Evolutionary conservation across 1,140 invertebrate species (phyloP).

Genomic region (Thaumatotibia leucotreta): DNA sequence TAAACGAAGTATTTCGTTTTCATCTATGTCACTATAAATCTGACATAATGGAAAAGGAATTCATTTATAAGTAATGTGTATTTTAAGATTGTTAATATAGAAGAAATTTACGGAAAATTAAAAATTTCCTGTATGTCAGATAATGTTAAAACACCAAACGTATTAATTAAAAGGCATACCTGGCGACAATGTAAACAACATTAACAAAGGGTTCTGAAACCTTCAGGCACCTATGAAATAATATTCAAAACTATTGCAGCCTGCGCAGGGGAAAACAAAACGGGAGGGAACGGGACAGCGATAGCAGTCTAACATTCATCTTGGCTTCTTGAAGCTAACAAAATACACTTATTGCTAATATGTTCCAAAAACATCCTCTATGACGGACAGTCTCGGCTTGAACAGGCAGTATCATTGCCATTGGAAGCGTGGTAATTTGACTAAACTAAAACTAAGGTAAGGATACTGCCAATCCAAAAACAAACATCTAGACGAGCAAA

Average conservation of each 20-base stretch:
- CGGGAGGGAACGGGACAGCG: conserved; percentile 60
- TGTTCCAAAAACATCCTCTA: conserved; percentile 56
- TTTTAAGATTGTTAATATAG: not conserved
- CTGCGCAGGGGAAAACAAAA: conserved; percentile 64
- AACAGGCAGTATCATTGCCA: conserved; percentile 65
- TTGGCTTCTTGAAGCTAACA: conserved; percentile 74
- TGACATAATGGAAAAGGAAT: not conserved
- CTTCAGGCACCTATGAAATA: conserved; percentile 74
- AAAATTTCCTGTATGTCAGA: conserved; percentile 23
- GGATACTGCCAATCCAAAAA: conserved; percentile 67
- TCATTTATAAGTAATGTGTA: not conserved
- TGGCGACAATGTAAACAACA: conserved; percentile 77
- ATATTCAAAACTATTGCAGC: conserved; percentile 70
- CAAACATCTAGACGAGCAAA: conserved; percentile 65
- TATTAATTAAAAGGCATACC: conserved; percentile 68
- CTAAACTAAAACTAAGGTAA: conserved; percentile 31
- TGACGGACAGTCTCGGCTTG: conserved; percentile 40
- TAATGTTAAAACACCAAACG: conserved; percentile 37
- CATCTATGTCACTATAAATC: not conserved
- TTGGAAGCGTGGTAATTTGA: conserved; percentile 14
- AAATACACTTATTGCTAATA: conserved; percentile 73
- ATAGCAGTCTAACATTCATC: conserved; percentile 74
- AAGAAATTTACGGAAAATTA: not conserved
- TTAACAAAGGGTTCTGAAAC: conserved; percentile 69
- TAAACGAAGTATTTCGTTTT: not conserved